Base-by-base conservation (phyloP, 2,113 vertebrate genomes). In the Triplophysa dalaica region DNA sequence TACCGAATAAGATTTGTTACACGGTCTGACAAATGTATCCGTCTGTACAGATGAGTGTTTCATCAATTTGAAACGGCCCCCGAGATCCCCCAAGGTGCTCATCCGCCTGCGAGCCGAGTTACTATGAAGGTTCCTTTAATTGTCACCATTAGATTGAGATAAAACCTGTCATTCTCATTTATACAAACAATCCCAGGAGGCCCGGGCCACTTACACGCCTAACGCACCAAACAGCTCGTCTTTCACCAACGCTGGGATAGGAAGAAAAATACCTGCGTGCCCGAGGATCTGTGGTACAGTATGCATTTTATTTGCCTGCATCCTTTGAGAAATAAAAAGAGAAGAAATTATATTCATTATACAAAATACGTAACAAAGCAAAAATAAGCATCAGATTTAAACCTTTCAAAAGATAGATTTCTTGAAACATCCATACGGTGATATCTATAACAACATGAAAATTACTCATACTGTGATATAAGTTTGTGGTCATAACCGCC, bases 71-170 rank as follows among this genome's bases (percentile, higher is more conserved):
- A 94, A 93, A 91, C 93, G 92, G 93, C 91, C 91, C 92, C 92
- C 91, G 93, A 94, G 82, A 91, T 92, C 91, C 94, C 95, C 95
- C 92, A 91, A 95, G 94, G 93, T 93, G 93, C 94, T 91, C 90
- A 92, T 92, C 93, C 92, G 93, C 91, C 93, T 92, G 92, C 92
- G 92, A 95, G 93, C 94, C 92, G 91, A 94, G 93, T 93, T 93
- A 93, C 93, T 92, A 93, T 93, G 91, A 93, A 94, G 93, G 92
- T 93, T 94, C 92, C 94, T 95, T 95, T 96, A 96, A 96, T 95
- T 94, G 93, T 93, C 92, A 91, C 95, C 92, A 95, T 96, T 96
- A 92, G 87, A 90, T 91, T 87, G 91, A 85, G 87, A 92, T 90
- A 92, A 83, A 90, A 91, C 89, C 81, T 91, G 90, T 90, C 91